Base-by-base conservation (phyloP, 2,888 invertebrate genomes). In the Meandrusa payeni region DNA sequence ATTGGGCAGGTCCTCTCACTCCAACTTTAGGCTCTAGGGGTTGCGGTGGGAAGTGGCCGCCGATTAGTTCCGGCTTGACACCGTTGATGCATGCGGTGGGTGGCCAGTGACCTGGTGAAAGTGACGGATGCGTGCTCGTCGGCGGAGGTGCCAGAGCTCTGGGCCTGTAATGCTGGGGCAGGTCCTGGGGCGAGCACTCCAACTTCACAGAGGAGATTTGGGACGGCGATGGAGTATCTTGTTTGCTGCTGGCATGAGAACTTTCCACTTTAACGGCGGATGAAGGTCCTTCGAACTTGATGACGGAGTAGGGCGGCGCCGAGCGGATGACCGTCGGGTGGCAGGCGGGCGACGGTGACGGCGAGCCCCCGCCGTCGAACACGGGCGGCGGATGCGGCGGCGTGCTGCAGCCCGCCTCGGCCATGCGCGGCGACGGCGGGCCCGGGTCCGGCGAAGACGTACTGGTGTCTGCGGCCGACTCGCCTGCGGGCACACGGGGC, bases 381-480 rank as follows among this genome's bases (percentile, higher is more conserved):
- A 80, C 79, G 67, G 79, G 88, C 70, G 80, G 89, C 82, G 75
- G 90, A 80, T 76, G 89, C 83, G 80, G 90, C 86, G 77, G 90
- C 89, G 87, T 78, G 88, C 71, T 90, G 90, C 76, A 90, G 82
- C 90, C 89, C 76, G 90, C 89, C 82, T 90, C 90, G 72, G 91
- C 91, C 90, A 92, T 91, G 88, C 93, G 93, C 76, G 95, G 95
- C 75, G 95, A 95, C 79, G 93, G 91, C 76, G 95, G 95, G 79
- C 93, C 93, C 64, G 94, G 91, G 89, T 96, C 96, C 80, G 95
- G 95, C 76, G 96, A 96, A 77, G 96, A 95, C 77, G 95, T 95
- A 82, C 95, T 95, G 78, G 96, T 95, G 89, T 96, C 96, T 79
- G 95, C 95, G 89, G 95, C 94, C 79, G 95, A 96, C 90, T 96